phyloP scores from a whole-genome alignment of 2,888 invertebrate species.

The Polyommatus iphigenia region DNA sequence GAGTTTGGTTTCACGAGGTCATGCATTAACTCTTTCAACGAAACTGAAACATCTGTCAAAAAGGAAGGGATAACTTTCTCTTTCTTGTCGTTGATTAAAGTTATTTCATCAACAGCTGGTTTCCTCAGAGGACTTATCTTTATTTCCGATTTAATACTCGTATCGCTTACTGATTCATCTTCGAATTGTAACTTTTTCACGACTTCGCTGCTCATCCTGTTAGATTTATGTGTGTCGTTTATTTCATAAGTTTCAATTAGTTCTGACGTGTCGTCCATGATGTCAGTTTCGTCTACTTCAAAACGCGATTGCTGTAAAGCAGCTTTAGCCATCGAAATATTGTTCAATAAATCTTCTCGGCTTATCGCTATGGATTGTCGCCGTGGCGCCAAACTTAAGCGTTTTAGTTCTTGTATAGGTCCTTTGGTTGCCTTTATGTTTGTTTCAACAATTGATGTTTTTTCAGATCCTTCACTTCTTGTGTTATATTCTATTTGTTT shows the following conservation, averaged over 20 bases:
- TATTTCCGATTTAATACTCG: conserved; percentile 42
- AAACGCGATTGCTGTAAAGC: conserved; percentile 53
- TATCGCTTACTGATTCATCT: conserved; percentile 54
- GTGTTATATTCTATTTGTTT: background rate
- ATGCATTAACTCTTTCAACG: conserved; percentile 62
- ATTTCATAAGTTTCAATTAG: conserved; percentile 40
- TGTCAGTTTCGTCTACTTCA: conserved; percentile 50
- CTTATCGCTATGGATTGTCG: conserved; percentile 55
- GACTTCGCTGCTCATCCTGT: conserved; percentile 56
- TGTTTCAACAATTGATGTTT: conserved; percentile 24
- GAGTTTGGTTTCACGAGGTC: conserved; percentile 66
- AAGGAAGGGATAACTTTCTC: conserved; percentile 62
- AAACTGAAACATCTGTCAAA: conserved; percentile 57
- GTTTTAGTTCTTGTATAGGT: conserved; percentile 40
- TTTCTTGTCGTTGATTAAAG: conserved; percentile 53
- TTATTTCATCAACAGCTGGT: conserved; percentile 55
- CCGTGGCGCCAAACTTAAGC: conserved; percentile 49
- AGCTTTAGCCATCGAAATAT: conserved; percentile 63
- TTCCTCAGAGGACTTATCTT: conserved; percentile 56
- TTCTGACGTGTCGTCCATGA: conserved; percentile 46
- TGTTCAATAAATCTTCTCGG: conserved; percentile 58
- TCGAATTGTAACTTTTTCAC: conserved; percentile 67
- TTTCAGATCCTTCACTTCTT: conserved; percentile 33
- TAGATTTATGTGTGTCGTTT: conserved; percentile 40
- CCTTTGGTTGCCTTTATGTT: conserved; percentile 24